phyloP scores from a whole-genome alignment of 1,140 invertebrate genomes.

The Cylas formicarius region DNA sequence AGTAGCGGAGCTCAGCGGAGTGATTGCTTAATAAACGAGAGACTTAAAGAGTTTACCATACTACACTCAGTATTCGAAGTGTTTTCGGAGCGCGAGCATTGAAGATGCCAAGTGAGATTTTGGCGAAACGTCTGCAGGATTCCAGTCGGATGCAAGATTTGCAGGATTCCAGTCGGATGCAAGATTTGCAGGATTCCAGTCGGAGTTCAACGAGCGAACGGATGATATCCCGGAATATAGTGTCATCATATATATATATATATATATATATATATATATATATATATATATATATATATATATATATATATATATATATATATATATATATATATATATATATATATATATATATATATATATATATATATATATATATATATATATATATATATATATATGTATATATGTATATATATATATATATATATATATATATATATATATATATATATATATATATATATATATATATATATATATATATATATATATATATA shows the following conservation, averaged over 20 bases:
- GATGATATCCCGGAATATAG: slow-evolving; percentile 8
- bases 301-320: slow-evolving; percentile 7
- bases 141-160: too few species aligned
- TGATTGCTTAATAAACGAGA: too few species aligned
- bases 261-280: background rate
- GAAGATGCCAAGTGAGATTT: too few species aligned
- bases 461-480: slow-evolving; percentile 7
- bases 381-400: slow-evolving; percentile 5
- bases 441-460: slow-evolving; percentile 6
- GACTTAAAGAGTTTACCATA: too few species aligned
- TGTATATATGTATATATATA: slow-evolving; percentile 6
- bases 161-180: too few species aligned
- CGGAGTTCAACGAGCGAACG: too few species aligned
- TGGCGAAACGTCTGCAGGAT: too few species aligned
- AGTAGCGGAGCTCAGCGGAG: too few species aligned
- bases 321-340: slow-evolving; percentile 6
- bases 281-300: slow-evolving; percentile 7
- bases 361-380: slow-evolving; percentile 7
- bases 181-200: too few species aligned
- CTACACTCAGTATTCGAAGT: too few species aligned
- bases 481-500: slow-evolving; percentile 7
- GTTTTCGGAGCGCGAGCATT: too few species aligned
- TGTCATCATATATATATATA: background rate
- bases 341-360: slow-evolving; percentile 7
- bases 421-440: slow-evolving; percentile 7